Percentiles rank a stretch among this genome's conserved stretches.
Evolutionary conservation across 1,140 invertebrate genomes (phyloP).

Genomic region (Andrena cerasifolii): DNA sequence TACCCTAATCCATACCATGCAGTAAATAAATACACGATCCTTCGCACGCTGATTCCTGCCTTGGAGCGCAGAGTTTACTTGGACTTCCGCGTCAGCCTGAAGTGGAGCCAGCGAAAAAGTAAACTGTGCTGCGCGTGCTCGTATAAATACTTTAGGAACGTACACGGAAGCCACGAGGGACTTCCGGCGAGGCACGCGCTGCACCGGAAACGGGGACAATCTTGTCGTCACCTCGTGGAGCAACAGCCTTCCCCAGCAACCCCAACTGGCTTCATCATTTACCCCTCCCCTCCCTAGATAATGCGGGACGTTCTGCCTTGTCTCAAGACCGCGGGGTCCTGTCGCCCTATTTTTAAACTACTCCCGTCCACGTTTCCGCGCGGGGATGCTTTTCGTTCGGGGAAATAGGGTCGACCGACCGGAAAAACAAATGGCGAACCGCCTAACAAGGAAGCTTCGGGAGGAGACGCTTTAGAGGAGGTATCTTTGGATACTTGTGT

Average conservation of each 20-base stretch:
- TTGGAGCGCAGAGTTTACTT: too few relatives aligned
- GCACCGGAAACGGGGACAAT: conserved; percentile 72
- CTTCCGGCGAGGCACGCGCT: conserved; percentile 74
- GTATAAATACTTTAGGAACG: conserved; percentile 62
- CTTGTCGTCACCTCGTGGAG: conserved; percentile 69
- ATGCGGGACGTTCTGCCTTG: conserved; percentile 47
- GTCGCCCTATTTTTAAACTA: conserved; percentile 45
- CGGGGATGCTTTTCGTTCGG: neutral
- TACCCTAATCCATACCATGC: too few relatives aligned
- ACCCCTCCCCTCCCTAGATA: conserved; percentile 21
- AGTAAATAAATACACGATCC: too few relatives aligned
- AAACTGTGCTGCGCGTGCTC: conserved; percentile 22
- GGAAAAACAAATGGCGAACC: conserved; percentile 48
- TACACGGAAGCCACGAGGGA: conserved; percentile 58
- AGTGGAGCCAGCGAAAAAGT: conserved; percentile 16
- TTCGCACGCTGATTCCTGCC: too few relatives aligned
- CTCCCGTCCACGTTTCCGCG: conserved; percentile 1
- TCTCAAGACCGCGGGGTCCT: conserved; percentile 29
- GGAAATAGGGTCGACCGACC: neutral
- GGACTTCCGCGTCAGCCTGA: neutral
- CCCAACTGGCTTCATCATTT: conserved; percentile 37
- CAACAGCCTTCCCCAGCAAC: conserved; percentile 22
- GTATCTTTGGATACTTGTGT: neutral
- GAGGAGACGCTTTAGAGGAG: neutral
- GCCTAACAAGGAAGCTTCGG: conserved; percentile 21